A percentile compares a stretch with the other conserved stretches of the same genome.
phyloP scores from a whole-genome alignment of 2,888 invertebrate genomes.

The Papilio protenor region DNA sequence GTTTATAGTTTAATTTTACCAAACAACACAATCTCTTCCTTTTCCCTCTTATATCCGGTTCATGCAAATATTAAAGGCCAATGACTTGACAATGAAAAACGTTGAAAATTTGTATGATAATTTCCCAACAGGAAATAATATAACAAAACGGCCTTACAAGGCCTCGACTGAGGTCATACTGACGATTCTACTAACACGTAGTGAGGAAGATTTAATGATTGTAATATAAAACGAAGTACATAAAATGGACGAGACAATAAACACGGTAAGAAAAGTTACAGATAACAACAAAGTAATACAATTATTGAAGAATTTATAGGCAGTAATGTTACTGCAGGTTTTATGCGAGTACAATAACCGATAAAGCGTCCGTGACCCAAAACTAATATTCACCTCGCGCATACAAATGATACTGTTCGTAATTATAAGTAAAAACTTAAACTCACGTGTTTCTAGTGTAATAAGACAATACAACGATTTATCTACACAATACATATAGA shows the following conservation, averaged over 20 bases:
- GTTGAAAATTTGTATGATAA: conserved; percentile 2
- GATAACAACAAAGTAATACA: conserved; percentile 5
- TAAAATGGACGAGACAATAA: neutral
- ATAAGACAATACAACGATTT: neutral
- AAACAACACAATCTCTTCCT: neutral
- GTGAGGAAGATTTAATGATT: neutral
- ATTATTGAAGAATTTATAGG: neutral
- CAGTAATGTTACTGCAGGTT: conserved; percentile 11
- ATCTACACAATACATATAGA: neutral
- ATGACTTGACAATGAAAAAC: neutral
- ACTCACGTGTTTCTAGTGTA: conserved; percentile 1
- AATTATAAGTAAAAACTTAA: conserved; percentile 18
- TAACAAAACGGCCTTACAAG: conserved; percentile 15
- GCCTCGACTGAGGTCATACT: conserved; percentile 20
- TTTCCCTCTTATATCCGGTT: neutral
- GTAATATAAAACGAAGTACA: neutral
- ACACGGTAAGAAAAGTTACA: neutral
- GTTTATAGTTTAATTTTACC: neutral
- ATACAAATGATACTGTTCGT: conserved; percentile 17
- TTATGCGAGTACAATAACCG: conserved; percentile 12
- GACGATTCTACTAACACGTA: conserved; percentile 3
- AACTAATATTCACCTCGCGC: conserved; percentile 24
- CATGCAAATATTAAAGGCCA: neutral
- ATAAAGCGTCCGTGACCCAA: conserved; percentile 35
- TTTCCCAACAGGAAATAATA: conserved; percentile 25